A percentile compares a stretch with the other conserved stretches of the same genome.
These are phyloP conservation scores for Troilus luridus DNA, from an alignment of 2,888 invertebrate species.

Conservation along the genomic window DNA sequence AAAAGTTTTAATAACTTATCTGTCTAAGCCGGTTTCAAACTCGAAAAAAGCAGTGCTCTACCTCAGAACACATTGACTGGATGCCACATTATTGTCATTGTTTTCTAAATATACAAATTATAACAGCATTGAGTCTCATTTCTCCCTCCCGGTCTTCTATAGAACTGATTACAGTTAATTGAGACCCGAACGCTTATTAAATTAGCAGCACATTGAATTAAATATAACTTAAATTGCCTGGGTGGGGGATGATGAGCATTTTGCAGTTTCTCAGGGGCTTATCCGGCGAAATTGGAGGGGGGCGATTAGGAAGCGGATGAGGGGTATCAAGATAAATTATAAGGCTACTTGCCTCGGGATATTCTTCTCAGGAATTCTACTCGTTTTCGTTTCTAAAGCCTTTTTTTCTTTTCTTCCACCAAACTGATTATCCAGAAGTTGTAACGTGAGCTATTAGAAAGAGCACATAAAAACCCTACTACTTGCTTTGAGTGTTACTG, in stretches of 20 bases:
- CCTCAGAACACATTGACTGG: no score
- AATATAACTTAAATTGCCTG: constrained; percentile 4
- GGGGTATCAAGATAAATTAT: constrained; percentile 30
- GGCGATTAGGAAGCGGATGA: background rate
- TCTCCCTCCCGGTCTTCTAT: background rate
- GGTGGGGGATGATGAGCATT: background rate
- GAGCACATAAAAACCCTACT: background rate
- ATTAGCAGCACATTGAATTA: background rate
- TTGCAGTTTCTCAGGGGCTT: constrained; percentile 7
- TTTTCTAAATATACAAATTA: no score
- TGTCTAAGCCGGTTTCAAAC: no score
- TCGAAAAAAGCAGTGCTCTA: no score
- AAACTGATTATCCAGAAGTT: background rate
- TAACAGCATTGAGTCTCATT: no score
- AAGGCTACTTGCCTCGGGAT: background rate
- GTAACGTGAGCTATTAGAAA: background rate
- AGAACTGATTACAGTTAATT: background rate
- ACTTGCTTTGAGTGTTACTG: background rate
- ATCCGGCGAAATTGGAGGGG: constrained; percentile 10
- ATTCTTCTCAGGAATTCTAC: background rate
- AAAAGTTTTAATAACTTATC: no score
- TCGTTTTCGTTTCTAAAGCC: background rate
- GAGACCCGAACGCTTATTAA: background rate
- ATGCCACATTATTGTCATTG: no score
- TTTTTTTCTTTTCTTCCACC: background rate